Percentiles rank a stretch among this genome's conserved stretches.
phyloP scores from a whole-genome alignment of 2,113 vertebrate species.

The Mystacornis crossleyi region DNA sequence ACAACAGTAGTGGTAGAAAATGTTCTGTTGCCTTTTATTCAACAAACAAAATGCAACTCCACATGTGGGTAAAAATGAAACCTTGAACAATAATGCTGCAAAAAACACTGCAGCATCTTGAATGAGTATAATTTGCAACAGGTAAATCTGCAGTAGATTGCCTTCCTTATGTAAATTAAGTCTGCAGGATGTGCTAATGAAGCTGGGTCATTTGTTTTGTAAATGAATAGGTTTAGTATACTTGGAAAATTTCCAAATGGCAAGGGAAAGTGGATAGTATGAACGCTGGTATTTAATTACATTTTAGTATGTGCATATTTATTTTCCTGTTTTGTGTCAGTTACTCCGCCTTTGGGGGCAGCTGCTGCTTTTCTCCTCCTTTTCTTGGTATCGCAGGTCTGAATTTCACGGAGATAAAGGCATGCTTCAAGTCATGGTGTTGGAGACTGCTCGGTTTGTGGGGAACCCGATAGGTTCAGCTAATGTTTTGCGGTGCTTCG shows the following conservation, averaged over 20 bases:
- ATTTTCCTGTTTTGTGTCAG: not conserved
- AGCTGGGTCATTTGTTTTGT: not conserved
- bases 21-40: not conserved
- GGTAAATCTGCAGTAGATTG: not conserved
- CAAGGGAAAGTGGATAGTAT: not conserved
- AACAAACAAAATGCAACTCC: not conserved
- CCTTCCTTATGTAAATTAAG: not conserved
- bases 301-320: not conserved
- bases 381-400: not conserved
- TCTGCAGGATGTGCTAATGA: not conserved
- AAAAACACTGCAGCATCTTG: accelerated
- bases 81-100: not conserved
- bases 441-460: not conserved
- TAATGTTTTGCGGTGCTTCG: not conserved
- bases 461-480: not conserved
- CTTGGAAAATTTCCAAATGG: not conserved
- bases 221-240: not conserved
- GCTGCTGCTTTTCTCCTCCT: not conserved
- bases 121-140: not conserved
- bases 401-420: not conserved
- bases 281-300: accelerated
- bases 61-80: not conserved
- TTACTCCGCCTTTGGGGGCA: not conserved
- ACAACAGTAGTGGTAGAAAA: not conserved
- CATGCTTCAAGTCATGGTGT: not conserved